phyloP scores from a whole-genome alignment of 2,113 vertebrate species.

The Suricata suricatta region DNA sequence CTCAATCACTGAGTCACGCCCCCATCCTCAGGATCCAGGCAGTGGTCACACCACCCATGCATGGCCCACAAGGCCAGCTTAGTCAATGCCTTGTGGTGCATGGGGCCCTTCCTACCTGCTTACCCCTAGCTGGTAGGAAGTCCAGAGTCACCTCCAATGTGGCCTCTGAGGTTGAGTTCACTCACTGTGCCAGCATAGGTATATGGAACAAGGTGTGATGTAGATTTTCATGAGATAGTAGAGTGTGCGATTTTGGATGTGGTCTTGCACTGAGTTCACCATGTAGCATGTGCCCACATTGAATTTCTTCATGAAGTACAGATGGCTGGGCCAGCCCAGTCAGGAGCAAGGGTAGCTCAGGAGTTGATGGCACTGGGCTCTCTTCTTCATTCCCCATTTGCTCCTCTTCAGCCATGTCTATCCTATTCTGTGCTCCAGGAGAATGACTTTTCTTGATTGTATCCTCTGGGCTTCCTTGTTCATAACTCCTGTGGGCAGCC shows the following conservation, averaged over 20 bases:
- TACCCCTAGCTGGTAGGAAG: constrained; percentile 78
- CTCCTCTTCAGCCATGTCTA: background rate
- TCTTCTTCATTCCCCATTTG: background rate
- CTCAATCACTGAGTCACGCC: background rate
- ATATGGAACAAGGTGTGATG: constrained; percentile 91
- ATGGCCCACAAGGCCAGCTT: background rate
- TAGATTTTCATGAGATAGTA: constrained; percentile 98
- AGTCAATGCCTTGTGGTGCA: background rate
- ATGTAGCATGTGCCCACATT: constrained; percentile 91
- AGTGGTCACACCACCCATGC: background rate
- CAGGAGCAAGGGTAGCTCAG: constrained; percentile 6
- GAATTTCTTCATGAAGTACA: constrained; percentile 96
- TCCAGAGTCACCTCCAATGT: constrained; percentile 90
- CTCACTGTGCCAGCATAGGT: constrained; percentile 94
- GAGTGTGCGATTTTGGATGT: constrained; percentile 93
- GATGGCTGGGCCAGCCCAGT: constrained; percentile 79
- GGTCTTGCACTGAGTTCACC: constrained; percentile 93
- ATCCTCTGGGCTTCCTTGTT: background rate
- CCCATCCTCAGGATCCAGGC: background rate
- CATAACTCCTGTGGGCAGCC: background rate
- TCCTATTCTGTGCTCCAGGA: background rate
- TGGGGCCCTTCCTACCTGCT: constrained; percentile 81
- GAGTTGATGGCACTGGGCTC: background rate
- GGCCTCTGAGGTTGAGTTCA: constrained; percentile 90
- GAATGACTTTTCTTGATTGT: background rate